These are phyloP conservation scores for Saguinus imperator DNA, from an alignment of 2,113 vertebrate species.

Conservation along the genomic window DNA sequence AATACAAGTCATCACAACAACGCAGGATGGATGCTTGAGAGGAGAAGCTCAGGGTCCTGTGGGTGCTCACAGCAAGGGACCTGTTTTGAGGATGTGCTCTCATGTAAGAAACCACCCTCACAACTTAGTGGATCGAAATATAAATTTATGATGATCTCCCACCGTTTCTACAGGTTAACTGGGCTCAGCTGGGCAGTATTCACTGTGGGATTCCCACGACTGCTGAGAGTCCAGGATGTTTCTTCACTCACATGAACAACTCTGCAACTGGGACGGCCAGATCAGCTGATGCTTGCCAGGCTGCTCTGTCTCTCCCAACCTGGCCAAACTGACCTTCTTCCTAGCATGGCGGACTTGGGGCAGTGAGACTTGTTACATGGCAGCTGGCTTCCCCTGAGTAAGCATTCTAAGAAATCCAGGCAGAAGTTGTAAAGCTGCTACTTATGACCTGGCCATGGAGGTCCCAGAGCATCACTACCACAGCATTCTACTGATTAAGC, in stretches of 20 bases:
- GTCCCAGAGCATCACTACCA: neutral
- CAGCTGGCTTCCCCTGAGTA: neutral
- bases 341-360: neutral
- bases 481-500: neutral
- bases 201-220: rapidly evolving
- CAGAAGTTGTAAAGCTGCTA: no score
- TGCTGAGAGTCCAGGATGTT: rapidly evolving
- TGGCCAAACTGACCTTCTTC: neutral
- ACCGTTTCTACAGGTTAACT: rapidly evolving
- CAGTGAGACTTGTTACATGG: neutral
- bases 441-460: neutral
- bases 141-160: neutral
- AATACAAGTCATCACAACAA: rapidly evolving
- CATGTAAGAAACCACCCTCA: neutral
- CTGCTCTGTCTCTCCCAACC: neutral
- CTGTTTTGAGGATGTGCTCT: neutral
- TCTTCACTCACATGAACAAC: neutral
- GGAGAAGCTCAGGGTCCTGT: neutral
- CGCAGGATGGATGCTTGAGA: rapidly evolving
- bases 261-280: no score
- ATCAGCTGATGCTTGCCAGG: neutral
- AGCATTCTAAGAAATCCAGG: no score
- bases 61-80: neutral
- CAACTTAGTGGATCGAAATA: neutral
- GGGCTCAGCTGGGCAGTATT: rapidly evolving